Percentiles rank a stretch among this genome's conserved stretches.
Evolutionary conservation across 1,140 invertebrate species (phyloP).

Genomic region (Euschistus heros): DNA sequence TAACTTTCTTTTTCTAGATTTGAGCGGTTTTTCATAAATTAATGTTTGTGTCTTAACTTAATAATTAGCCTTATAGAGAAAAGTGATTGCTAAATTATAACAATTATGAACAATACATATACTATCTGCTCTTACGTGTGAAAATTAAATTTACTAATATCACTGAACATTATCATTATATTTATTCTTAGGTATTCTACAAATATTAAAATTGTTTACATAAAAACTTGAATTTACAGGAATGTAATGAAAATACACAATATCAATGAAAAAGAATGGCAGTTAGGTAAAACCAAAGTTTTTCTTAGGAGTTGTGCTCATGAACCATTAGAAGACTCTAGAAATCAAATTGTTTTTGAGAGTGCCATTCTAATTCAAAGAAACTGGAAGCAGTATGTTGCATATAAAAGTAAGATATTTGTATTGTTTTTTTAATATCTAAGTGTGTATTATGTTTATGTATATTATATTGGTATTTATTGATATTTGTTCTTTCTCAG

Average conservation of each 20-base stretch:
- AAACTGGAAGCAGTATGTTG: slow-evolving; percentile 51
- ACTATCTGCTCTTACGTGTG: no score
- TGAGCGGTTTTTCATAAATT: no score
- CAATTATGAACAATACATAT: no score
- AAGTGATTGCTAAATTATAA: no score
- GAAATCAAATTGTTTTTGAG: slow-evolving; percentile 53
- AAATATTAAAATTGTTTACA: no score
- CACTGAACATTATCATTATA: no score
- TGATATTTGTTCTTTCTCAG: slow-evolving; percentile 33
- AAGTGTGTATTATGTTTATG: neutral
- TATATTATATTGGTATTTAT: no score
- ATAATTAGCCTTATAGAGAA: no score
- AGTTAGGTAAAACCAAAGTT: slow-evolving; percentile 82
- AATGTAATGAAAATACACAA: slow-evolving; percentile 46
- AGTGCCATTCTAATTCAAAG: slow-evolving; percentile 74
- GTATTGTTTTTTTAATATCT: neutral
- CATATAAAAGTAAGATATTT: slow-evolving; percentile 44
- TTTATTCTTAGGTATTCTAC: no score
- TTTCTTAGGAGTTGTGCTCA: slow-evolving; percentile 76
- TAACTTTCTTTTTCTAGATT: no score
- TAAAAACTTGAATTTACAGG: slow-evolving; percentile 27
- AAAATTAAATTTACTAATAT: no score
- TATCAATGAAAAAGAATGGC: slow-evolving; percentile 69
- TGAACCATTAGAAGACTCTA: slow-evolving; percentile 73
- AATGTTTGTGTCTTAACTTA: no score